A percentile compares a stretch with the other conserved stretches of the same genome.
These are phyloP conservation scores for Dendrolimus pini DNA, from an alignment of 2,888 invertebrate species.

Conservation along the genomic window DNA sequence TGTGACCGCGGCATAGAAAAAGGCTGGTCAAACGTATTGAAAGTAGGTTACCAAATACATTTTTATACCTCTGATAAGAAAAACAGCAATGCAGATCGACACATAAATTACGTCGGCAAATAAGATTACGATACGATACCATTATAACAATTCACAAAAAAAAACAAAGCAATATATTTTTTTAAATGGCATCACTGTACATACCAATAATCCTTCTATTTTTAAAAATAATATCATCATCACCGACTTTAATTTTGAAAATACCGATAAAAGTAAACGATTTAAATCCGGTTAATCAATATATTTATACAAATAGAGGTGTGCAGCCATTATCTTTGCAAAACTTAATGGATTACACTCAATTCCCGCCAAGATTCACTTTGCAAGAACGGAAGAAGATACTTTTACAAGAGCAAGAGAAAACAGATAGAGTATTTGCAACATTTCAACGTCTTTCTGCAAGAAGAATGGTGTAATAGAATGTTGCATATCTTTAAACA, in stretches of 20 bases:
- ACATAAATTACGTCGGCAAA: not conserved
- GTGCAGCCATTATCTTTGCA: slow-evolving; percentile 21
- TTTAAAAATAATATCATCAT: slow-evolving; percentile 5
- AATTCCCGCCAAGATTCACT: slow-evolving; percentile 21
- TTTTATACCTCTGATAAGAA: too few relatives aligned
- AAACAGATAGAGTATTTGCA: slow-evolving; percentile 2
- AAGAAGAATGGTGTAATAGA: slow-evolving; percentile 13
- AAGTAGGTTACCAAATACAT: too few relatives aligned
- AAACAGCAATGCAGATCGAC: too few relatives aligned
- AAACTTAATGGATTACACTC: slow-evolving; percentile 23
- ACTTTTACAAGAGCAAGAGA: slow-evolving; percentile 5
- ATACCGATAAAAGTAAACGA: slow-evolving; percentile 14
- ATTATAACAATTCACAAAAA: not conserved
- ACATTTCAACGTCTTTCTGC: slow-evolving; percentile 8
- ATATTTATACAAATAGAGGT: slow-evolving; percentile 21
- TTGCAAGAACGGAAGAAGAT: slow-evolving; percentile 13
- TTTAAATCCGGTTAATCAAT: slow-evolving; percentile 20
- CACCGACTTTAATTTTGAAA: slow-evolving; percentile 12
- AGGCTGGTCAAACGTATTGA: too few relatives aligned
- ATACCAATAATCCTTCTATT: slow-evolving; percentile 5
- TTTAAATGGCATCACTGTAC: slow-evolving; percentile 10
- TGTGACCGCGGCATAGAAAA: too few relatives aligned
- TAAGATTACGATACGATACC: not conserved
- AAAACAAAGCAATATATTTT: not conserved
- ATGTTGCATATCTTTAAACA: too few relatives aligned